These are phyloP conservation scores for Eurois occulta DNA, from an alignment of 2,888 invertebrate species.

Conservation along the genomic window DNA sequence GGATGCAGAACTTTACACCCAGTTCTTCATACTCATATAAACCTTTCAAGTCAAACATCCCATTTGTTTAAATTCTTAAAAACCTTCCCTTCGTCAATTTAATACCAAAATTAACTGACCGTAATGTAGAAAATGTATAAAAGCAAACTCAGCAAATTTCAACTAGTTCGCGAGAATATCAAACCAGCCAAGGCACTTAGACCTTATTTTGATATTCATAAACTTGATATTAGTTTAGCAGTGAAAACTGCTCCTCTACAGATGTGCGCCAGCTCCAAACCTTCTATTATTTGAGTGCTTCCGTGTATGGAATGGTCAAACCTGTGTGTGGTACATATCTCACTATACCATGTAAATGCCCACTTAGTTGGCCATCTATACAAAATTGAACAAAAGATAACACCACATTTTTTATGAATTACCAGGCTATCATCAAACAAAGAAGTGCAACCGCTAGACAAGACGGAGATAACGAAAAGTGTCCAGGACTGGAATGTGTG, in stretches of 20 bases:
- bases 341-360: neutral
- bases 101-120: neutral
- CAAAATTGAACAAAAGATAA: neutral
- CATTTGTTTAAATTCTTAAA: neutral
- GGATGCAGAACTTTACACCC: no score
- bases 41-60: neutral
- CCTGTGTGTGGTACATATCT: neutral
- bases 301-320: neutral
- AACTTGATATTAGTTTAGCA: neutral
- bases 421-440: slow-evolving; percentile 82
- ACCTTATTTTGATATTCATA: neutral
- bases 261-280: neutral
- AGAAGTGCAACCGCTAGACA: slow-evolving; percentile 78
- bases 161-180: neutral
- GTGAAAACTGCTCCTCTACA: neutral
- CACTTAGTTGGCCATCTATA: no score
- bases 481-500: slow-evolving; percentile 92
- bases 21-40: no score
- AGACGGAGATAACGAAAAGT: slow-evolving; percentile 80
- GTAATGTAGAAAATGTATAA: neutral
- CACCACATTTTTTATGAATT: neutral
- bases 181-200: neutral
- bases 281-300: neutral
- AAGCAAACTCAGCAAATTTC: neutral
- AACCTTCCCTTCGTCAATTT: neutral